A percentile compares a stretch with the other conserved stretches of the same genome.
Conservation (phyloP, 2,888 invertebrate genomes). For the Aspidapion aeneum region DNA sequence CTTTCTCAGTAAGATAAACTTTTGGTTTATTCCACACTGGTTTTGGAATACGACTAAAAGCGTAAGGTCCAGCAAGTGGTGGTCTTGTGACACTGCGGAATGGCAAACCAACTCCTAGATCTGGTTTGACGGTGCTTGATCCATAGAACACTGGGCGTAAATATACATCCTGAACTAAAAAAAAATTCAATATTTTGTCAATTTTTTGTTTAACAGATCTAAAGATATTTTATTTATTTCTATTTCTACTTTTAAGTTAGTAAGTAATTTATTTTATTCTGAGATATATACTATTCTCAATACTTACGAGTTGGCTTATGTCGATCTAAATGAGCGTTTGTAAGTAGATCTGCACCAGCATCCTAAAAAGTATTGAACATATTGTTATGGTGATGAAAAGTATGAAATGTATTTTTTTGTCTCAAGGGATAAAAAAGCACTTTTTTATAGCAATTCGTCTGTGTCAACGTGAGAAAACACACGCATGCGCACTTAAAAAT, state of each 20-base stretch:
- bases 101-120: conserved; percentile 44
- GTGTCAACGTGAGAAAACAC: no score
- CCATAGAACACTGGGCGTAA: conserved; percentile 46
- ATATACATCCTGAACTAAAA: conserved; percentile 46
- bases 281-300: background rate
- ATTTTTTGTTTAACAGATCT: background rate
- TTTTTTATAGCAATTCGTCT: no score
- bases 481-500: no score
- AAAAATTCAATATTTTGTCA: no score
- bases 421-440: no score
- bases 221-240: background rate
- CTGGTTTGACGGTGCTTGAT: conserved; percentile 47
- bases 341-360: conserved; percentile 70
- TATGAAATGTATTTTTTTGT: no score
- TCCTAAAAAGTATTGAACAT: conserved; percentile 55
- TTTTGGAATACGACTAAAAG: conserved; percentile 82
- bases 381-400: background rate
- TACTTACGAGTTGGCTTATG: conserved; percentile 61
- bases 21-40: conserved; percentile 77
- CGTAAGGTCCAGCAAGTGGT: conserved; percentile 84
- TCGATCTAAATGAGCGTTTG: conserved; percentile 66
- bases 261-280: background rate
- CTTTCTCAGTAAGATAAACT: conserved; percentile 70
- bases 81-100: conserved; percentile 66
- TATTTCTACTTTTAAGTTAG: background rate